Evolutionary conservation across 2,797 vertebrate genomes (phyloP), one percentile per base, ranked within the genome.

Genomic region (Aselliscus stoliczkanus): DNA sequence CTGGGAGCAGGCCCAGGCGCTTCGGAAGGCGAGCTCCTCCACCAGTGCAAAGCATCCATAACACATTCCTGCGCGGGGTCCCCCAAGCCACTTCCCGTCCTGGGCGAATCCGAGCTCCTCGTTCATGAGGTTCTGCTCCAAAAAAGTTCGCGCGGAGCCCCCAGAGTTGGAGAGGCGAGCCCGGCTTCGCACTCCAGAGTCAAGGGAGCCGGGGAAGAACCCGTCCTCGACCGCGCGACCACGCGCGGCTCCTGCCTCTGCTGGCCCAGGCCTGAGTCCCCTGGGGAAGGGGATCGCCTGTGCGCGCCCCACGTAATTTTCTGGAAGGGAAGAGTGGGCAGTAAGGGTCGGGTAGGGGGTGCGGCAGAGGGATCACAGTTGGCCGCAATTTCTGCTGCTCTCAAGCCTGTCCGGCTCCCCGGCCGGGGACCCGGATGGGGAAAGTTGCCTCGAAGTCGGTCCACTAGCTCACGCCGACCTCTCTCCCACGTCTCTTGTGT

Each of bases 401-500:
- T 15, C 2, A 31, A 72, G 52, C 80, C 85, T 65, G 58, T 1
- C 81, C 1, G 25, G 18, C 52, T 69, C 17, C 69, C 54, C 5
- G 11, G 54, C 73, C 50, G 7, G 75, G 65, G 70, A 64, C 64
- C 56, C 21, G 29, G 65, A 37, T 39, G 80, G 88, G 95, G 56
- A 84, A 87, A 93, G 93, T 93, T 39, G 90, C 72, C 44, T 94
- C n/a, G 11, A 95, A 95, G 91, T 93, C 79, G 37, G 83, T 69
- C 73, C 69, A 60, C 70, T 90, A 3, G 34, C 96, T 97, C 95
- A 97, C 34, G 21, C 80, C 62, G 67, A 93, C 67, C 91, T 97
- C 94, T 97, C 50, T 95, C 80, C 88, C 39, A 65, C 88, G 14
- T 95, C 89, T 93, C 95, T 85, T 91, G 60, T 81, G 90, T 94